A percentile compares a stretch with the other conserved stretches of the same genome.
These are phyloP conservation scores for Antheraea mylitta DNA, from an alignment of 1,140 invertebrate genomes.

Conservation along the genomic window DNA sequence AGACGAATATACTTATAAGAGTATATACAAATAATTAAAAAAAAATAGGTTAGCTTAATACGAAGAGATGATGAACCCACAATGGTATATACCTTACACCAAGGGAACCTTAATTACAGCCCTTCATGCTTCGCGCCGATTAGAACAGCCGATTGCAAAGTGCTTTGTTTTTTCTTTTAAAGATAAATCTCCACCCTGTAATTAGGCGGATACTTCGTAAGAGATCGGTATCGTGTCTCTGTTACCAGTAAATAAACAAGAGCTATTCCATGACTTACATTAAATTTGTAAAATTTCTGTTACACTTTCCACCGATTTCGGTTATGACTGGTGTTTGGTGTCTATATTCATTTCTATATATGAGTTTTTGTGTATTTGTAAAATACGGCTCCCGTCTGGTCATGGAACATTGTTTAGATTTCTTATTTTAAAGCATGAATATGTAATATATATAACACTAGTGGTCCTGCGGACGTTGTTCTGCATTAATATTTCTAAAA, in stretches of 20 bases:
- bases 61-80: slow-evolving; percentile 32
- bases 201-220: slow-evolving; percentile 6
- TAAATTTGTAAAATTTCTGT: not conserved
- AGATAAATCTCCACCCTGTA: slow-evolving; percentile 22
- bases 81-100: slow-evolving; percentile 15
- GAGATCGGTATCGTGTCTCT: not conserved
- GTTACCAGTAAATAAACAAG: not conserved
- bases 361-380: too few relatives aligned
- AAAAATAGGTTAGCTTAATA: not conserved
- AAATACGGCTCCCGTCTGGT: too few relatives aligned
- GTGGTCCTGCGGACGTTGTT: too few relatives aligned
- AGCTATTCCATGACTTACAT: not conserved
- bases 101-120: slow-evolving; percentile 37
- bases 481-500: too few relatives aligned
- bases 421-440: too few relatives aligned
- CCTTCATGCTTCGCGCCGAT: slow-evolving; percentile 30
- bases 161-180: slow-evolving; percentile 24
- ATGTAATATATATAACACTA: too few relatives aligned
- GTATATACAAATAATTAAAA: not conserved
- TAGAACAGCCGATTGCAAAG: slow-evolving; percentile 23
- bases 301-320: not conserved
- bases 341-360: not conserved
- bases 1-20: not conserved
- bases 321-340: not conserved
- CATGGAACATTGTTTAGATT: too few relatives aligned